Base-by-base conservation (phyloP, 2,797 vertebrate species). In the Liparis tanakae region DNA sequence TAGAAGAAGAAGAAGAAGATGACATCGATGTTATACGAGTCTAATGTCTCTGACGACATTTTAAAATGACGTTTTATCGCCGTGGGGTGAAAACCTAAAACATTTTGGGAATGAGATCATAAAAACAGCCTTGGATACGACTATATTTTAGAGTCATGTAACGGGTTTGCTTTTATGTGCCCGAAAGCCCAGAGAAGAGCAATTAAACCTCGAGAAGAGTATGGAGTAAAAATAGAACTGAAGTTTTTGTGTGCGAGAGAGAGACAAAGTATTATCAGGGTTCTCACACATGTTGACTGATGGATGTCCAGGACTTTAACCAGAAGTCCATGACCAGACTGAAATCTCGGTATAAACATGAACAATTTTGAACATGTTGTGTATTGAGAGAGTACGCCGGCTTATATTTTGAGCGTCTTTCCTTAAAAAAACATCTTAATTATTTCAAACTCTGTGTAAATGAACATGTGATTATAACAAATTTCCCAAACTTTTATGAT, bases 41-140 rank as follows among this genome's bases (percentile, higher is more conserved):
- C 20, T n/a, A 67, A 68, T 46, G 9, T 61, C 54, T n/a, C 39
- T 18, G 54, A 54, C 10, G 9, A 20, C 12, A 61, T 76, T 57
- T 72, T 48, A 6, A 73, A 72, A 64, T 50, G 6, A 18, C 13
- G 74, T 72, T 46, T 70, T 36, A 25, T 56, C 71, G 56, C 34
- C 51, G 22, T 20, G 10, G n/a, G 50, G 3, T 66, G 14, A 62
- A 78, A 77, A 64, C 18, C 15, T 17, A 51, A 68, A 72, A 59
- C 3, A 30, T 41, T 53, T 1, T 30, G 72, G 54, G 46, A 18
- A 56, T 46, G 1, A 60, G 22, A 37, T 43, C 54, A 46, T 60
- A 48, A 55, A 53, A 46, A 60, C 13, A 67, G 51, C 6, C n/a
- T 69, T 69, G 17, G 13, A 25, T 57, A 53, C 34, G 34, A 48